These are phyloP conservation scores for Bradypodion pumilum DNA, from an alignment of 2,797 vertebrate species.

Conservation along the genomic window DNA sequence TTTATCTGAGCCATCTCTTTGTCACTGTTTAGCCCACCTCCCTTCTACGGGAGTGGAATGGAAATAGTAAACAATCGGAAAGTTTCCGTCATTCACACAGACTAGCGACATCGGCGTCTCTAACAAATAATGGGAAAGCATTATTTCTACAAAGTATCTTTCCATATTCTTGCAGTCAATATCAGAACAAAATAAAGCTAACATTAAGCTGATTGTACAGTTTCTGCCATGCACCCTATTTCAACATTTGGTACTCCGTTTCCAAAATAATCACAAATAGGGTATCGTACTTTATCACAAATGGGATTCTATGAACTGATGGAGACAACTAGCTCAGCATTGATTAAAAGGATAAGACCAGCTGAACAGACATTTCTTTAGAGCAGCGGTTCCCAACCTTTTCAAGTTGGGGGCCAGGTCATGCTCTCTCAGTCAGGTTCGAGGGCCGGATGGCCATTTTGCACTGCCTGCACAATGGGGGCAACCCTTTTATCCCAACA, in stretches of 20 bases:
- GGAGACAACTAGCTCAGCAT: background rate
- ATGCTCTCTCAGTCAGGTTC: too few species aligned
- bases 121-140: background rate
- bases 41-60: background rate
- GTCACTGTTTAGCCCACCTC: background rate
- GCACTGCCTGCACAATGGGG: too few species aligned
- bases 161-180: too few species aligned
- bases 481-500: too few species aligned
- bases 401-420: too few species aligned
- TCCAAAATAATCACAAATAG: background rate
- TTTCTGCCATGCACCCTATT: background rate
- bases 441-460: too few species aligned
- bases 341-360: background rate
- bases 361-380: background rate
- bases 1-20: background rate
- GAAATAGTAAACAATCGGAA: constrained; percentile 18
- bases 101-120: too few species aligned
- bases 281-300: too few species aligned
- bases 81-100: background rate
- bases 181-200: background rate
- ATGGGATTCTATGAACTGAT: background rate
- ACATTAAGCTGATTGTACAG: background rate
- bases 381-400: too few species aligned
- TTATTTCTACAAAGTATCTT: too few species aligned
- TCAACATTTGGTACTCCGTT: background rate